phyloP scores from a whole-genome alignment of 1,140 invertebrate species.

The Augochlora pura region DNA sequence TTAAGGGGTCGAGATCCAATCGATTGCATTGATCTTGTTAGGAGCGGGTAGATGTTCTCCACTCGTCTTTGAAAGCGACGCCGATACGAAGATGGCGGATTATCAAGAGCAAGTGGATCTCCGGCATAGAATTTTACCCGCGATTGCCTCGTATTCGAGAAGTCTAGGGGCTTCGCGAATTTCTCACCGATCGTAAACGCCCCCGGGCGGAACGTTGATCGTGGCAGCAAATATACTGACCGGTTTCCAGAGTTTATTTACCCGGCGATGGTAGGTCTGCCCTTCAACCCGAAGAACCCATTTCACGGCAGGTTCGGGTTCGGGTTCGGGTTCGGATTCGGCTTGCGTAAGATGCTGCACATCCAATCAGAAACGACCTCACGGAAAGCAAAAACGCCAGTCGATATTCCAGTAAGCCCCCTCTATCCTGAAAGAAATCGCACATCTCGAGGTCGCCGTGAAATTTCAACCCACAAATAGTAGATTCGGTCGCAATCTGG shows the following conservation, averaged over 20 bases:
- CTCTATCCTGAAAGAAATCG: too few relatives aligned
- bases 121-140: too few relatives aligned
- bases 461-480: too few relatives aligned
- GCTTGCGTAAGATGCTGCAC: not conserved
- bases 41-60: too few relatives aligned
- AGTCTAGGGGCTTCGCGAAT: not conserved
- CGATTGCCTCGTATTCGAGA: not conserved
- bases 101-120: too few relatives aligned
- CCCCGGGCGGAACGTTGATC: not conserved
- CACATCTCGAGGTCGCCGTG: too few relatives aligned
- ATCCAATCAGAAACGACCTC: conserved; percentile 16
- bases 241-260: conserved; percentile 11
- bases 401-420: conserved; percentile 1
- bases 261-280: not conserved
- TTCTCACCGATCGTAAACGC: not conserved
- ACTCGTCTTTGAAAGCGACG: too few relatives aligned
- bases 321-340: not conserved
- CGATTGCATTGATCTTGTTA: too few relatives aligned
- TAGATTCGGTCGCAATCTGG: too few relatives aligned
- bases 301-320: not conserved
- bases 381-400: not conserved
- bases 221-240: not conserved
- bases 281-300: not conserved
- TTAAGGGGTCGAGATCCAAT: too few relatives aligned
- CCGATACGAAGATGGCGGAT: too few relatives aligned